phyloP scores from a whole-genome alignment of 2,888 invertebrate species.

The Seira ritae region DNA sequence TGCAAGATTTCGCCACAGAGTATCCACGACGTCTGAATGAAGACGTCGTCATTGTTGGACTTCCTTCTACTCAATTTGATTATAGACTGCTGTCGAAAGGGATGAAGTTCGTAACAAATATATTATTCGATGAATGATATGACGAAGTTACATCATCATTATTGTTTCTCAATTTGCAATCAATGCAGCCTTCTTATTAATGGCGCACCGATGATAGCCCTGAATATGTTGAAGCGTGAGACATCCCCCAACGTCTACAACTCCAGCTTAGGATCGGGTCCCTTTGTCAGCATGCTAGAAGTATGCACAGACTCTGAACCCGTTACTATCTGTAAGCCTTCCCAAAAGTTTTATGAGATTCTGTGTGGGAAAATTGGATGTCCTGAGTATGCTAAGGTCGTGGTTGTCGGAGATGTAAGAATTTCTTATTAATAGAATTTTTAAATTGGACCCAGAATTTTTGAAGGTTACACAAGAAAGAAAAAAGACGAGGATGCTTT shows the following conservation, averaged over 20 bases:
- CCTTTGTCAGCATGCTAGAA: conserved; percentile 36
- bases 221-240: conserved; percentile 33
- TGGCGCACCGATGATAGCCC: conserved; percentile 41
- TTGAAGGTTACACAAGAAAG: too few relatives aligned
- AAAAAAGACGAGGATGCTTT: too few relatives aligned
- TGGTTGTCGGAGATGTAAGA: conserved; percentile 60
- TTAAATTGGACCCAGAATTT: too few relatives aligned
- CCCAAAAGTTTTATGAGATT: conserved; percentile 30
- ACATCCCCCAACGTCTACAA: conserved; percentile 19
- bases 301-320: conserved; percentile 47
- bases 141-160: neutral
- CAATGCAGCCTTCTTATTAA: conserved; percentile 47
- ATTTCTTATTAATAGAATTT: too few relatives aligned
- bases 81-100: conserved; percentile 52
- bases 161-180: too few relatives aligned
- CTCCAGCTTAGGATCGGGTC: conserved; percentile 37
- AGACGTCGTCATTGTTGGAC: conserved; percentile 52
- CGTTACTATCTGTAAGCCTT: conserved; percentile 45
- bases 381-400: conserved; percentile 23
- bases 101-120: conserved; percentile 32
- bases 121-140: neutral
- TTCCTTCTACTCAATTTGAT: conserved; percentile 54
- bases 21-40: conserved; percentile 9
- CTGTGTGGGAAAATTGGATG: conserved; percentile 31
- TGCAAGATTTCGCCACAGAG: conserved; percentile 51